Base-by-base conservation (phyloP, 2,888 invertebrate species). In the Lepidocyrtoides sp. region DNA sequence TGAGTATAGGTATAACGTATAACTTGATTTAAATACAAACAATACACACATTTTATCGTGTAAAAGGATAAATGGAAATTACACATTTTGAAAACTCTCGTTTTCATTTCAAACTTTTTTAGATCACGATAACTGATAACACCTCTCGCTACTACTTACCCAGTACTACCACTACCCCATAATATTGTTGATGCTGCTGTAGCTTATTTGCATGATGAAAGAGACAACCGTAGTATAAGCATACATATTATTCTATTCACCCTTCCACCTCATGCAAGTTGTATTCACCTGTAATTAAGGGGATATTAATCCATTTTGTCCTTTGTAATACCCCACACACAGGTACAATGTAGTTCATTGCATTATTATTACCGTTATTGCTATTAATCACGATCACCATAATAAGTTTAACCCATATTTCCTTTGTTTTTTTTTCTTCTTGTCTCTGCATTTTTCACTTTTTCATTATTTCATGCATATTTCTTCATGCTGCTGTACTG, bases 31-130 rank as follows among this genome's bases (percentile, higher is more conserved):
- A n/a, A n/a, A n/a, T n/a, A n/a, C n/a, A n/a, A n/a, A n/a, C n/a
- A 4, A 36, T 36, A 36, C 36, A 36, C 36, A 4, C 36, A 36
- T 7, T 36, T 36, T 36, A 36, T 7, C 36, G 7, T 36, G 36
- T 36, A 36, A 36, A 36, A 36, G 36, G 69, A 8, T 69, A 32
- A 17, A 20, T 69, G 8, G 41, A 36, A 23, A 48, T 10, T 20
- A 36, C 32, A 17, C 14, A 63, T 57, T 81, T 81, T 32, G 4
- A 60, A 82, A 75, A 86, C 85, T 86, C 85, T 86, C 85, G 85
- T 75, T 86, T 86, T 86, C 85, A 57, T 86, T 86, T 86, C 23
- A 86, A 86, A 75, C 75, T 66, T 54, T 84, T 66, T 48, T 63
- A 44, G 79, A 57, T 81, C 36, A 14, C 41, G 51, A 81, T 36